Evolutionary conservation across 1,140 invertebrate genomes (phyloP).

Genomic region (Muscidifurax raptorellus): DNA sequence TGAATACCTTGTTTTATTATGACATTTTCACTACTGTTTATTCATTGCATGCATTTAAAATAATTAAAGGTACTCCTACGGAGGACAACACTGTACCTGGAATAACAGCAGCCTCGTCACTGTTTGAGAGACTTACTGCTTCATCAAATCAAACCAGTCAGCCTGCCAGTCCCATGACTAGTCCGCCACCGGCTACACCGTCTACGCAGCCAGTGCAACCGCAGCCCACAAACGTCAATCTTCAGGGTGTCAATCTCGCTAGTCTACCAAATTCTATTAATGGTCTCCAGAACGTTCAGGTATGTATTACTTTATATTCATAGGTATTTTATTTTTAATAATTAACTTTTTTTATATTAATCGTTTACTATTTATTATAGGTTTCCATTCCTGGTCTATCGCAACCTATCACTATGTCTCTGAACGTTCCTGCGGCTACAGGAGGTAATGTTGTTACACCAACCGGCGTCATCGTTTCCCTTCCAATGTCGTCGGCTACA

Average conservation of each 20-base stretch:
- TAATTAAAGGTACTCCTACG: slow-evolving; percentile 75
- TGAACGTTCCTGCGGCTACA: slow-evolving; percentile 80
- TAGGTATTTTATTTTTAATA: background rate
- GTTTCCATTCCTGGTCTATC: slow-evolving; percentile 87
- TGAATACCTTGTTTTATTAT: background rate
- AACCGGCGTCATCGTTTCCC: slow-evolving; percentile 78
- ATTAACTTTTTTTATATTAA: background rate
- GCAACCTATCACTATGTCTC: slow-evolving; percentile 85
- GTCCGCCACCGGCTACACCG: slow-evolving; percentile 74
- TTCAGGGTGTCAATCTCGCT: slow-evolving; percentile 86
- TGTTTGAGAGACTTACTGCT: slow-evolving; percentile 78
- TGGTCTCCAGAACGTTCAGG: slow-evolving; percentile 86
- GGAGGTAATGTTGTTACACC: slow-evolving; percentile 72
- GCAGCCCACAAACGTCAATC: slow-evolving; percentile 75
- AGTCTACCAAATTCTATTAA: slow-evolving; percentile 84
- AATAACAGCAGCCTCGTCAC: slow-evolving; percentile 75
- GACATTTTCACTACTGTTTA: background rate
- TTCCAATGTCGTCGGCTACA: slow-evolving; percentile 72
- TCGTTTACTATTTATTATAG: slow-evolving; percentile 64
- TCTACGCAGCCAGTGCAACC: slow-evolving; percentile 5
- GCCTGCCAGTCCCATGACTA: slow-evolving; percentile 76
- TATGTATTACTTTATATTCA: slow-evolving; percentile 56
- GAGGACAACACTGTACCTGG: slow-evolving; percentile 78
- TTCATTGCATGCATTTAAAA: slow-evolving; percentile 9
- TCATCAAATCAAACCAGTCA: slow-evolving; percentile 69